Base-by-base conservation (phyloP, 2,113 vertebrate species). In the Salvelinus alpinus region DNA sequence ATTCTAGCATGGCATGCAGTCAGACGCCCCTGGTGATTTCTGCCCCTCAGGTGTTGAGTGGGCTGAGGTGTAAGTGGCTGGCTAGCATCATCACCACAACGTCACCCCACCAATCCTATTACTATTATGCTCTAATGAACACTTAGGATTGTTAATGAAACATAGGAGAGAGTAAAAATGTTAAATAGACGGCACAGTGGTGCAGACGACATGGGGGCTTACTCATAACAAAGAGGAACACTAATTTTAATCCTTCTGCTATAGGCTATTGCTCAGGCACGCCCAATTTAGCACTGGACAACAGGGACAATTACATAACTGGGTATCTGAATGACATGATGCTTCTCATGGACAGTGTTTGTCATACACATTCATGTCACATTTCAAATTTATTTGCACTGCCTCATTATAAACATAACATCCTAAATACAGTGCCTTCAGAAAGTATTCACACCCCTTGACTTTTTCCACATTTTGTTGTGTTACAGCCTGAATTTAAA, bases 1-100 rank as follows among this genome's bases (percentile, higher is more conserved):
- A 89, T 88, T 79, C 77, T 78, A 85, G 84, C 85, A 73, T 82
- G 78, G 81, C 78, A 84, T 85, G 78, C 80, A 48, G 47, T 4
- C 31, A 31, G 31, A 31, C 4, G 31, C 5, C 31, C 31, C 8
- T 22, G 84, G 84, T 84, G 79, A 74, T 84, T 83, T 77, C 78
- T 78, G 34, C 69, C 71, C 78, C 76, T 85, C 76, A 51, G 80
- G 73, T 74, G 68, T 68, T 75, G 80, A 81, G 84, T 70, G 59
- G 78, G 57, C 86, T 81, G 84, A 74, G 83, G 81, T 78, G 38
- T 73, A 77, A 74, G 69, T 80, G 75, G 82, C 81, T 76, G 88
- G 72, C 66, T 82, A 68, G 75, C 75, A 82, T 84, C 79, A 34
- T 74, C 62, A 78, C 47, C 47, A 48, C 75, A 57, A 66, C 78